phyloP scores from a whole-genome alignment of 2,113 vertebrate genomes.

The Eidolon helvum region DNA sequence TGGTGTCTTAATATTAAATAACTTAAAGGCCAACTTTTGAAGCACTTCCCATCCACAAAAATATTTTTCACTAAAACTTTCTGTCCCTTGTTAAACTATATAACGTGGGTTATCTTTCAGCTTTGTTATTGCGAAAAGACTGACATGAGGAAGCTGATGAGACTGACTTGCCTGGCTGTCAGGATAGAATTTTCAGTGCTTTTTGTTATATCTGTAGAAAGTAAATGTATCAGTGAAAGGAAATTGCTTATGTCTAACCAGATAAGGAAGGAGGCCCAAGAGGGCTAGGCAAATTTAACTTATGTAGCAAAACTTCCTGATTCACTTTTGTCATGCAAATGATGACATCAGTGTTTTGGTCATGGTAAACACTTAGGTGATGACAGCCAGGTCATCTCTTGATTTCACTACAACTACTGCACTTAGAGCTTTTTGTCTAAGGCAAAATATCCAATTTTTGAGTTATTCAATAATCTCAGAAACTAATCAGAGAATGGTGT shows the following conservation, averaged over 20 bases:
- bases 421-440: background rate
- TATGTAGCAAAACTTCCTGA: constrained; percentile 49
- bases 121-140: background rate
- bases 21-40: background rate
- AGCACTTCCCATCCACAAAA: background rate
- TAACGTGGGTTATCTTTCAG: background rate
- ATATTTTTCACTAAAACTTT: background rate
- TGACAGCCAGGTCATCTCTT: background rate
- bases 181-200: background rate
- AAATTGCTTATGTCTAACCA: constrained; percentile 15
- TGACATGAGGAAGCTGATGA: background rate
- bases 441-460: background rate
- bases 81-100: background rate
- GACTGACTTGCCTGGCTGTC: background rate
- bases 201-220: background rate
- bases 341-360: constrained; percentile 44
- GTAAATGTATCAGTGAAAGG: constrained; percentile 33
- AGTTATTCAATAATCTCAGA: background rate
- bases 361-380: constrained; percentile 3
- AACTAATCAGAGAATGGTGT: background rate
- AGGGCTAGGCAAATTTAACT: background rate
- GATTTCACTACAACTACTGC: background rate
- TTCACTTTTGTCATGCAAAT: constrained; percentile 14
- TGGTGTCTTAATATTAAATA: background rate
- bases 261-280: background rate